Percentiles rank a stretch among this genome's conserved stretches.
phyloP scores from a whole-genome alignment of 2,888 invertebrate genomes.

The Lycia hirtaria region DNA sequence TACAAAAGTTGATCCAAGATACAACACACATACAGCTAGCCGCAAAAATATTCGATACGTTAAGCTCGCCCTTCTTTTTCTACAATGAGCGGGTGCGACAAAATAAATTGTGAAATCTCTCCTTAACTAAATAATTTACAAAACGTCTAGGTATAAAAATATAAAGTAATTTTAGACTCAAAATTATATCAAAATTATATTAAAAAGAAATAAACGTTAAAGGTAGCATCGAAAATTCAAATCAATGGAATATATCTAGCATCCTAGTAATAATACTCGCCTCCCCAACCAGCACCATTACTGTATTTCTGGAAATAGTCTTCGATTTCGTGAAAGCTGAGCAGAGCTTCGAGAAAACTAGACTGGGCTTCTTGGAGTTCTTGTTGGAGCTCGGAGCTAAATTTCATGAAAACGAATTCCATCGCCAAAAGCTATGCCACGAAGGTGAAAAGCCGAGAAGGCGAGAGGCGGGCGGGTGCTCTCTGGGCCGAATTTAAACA shows the following conservation, averaged over 20 bases:
- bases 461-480: slow-evolving; percentile 60
- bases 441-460: too few species aligned
- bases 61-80: slow-evolving; percentile 59
- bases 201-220: slow-evolving; percentile 59
- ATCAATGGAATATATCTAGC: slow-evolving; percentile 61
- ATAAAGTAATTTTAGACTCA: slow-evolving; percentile 73
- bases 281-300: too few species aligned
- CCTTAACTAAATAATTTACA: slow-evolving; percentile 80
- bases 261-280: slow-evolving; percentile 74
- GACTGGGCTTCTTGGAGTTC: too few species aligned
- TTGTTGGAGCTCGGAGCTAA: too few species aligned
- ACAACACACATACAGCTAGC: slow-evolving; percentile 59
- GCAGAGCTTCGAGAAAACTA: too few species aligned
- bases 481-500: slow-evolving; percentile 79
- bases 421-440: too few species aligned
- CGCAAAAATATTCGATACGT: slow-evolving; percentile 57
- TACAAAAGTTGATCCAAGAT: slow-evolving; percentile 61
- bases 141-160: slow-evolving; percentile 80
- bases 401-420: too few species aligned
- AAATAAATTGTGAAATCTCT: slow-evolving; percentile 58
- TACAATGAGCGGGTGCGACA: slow-evolving; percentile 50
- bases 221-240: slow-evolving; percentile 72
- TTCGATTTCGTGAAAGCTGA: too few species aligned
- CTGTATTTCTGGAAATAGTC: too few species aligned
- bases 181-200: too few species aligned